Conservation (phyloP, 2,113 vertebrate genomes). For the Oryzias celebensis region DNA sequence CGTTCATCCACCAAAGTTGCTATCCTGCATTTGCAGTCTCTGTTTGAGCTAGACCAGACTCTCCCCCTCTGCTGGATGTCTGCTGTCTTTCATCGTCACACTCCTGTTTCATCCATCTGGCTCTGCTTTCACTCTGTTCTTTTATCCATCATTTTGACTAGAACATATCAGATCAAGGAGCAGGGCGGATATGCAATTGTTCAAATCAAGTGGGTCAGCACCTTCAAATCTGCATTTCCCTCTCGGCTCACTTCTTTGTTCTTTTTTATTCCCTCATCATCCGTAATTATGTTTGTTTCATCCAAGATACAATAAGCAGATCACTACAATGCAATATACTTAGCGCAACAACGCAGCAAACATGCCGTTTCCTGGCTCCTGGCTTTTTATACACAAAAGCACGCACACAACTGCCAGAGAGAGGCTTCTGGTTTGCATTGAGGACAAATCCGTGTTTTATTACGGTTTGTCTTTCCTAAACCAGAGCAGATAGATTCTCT, state of each 20-base stretch:
- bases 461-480: slow-evolving; percentile 62
- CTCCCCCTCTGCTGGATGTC: slow-evolving; percentile 1
- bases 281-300: slow-evolving; percentile 19
- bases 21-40: background rate
- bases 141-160: background rate
- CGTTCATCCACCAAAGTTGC: background rate
- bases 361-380: slow-evolving; percentile 1
- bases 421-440: slow-evolving; percentile 56
- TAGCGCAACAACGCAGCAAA: slow-evolving; percentile 11
- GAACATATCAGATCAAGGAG: slow-evolving; percentile 2
- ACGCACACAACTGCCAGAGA: slow-evolving; percentile 24
- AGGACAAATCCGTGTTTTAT: slow-evolving; percentile 59
- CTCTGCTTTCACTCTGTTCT: slow-evolving; percentile 28
- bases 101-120: slow-evolving; percentile 33
- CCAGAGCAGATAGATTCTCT: slow-evolving; percentile 36
- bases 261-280: slow-evolving; percentile 15
- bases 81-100: slow-evolving; percentile 22
- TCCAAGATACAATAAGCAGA: slow-evolving; percentile 11
- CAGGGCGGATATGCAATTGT: background rate
- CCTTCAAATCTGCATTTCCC: background rate
- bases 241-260: background rate
- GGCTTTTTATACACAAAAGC: slow-evolving; percentile 8
- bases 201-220: slow-evolving; percentile 6
- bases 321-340: background rate
- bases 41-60: slow-evolving; percentile 12